Conservation (phyloP, 2,113 vertebrate genomes). For the Phalacrocorax pelagicus region DNA sequence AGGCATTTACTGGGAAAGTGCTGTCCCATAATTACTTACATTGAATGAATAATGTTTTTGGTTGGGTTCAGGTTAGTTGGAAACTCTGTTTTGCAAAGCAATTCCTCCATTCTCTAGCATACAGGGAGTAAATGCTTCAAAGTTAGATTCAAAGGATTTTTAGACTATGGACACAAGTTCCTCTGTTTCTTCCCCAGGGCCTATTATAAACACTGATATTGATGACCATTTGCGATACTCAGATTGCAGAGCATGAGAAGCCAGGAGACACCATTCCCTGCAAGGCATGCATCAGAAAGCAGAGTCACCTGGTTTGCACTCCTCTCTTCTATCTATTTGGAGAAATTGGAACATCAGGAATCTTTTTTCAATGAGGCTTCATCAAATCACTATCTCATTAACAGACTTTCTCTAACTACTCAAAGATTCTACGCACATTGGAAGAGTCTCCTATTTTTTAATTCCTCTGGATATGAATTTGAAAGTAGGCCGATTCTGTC, state of each 20-base stretch:
- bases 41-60: background rate
- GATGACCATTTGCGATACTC: background rate
- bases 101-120: background rate
- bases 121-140: background rate
- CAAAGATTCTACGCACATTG: background rate
- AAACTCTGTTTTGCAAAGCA: background rate
- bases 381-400: background rate
- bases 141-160: background rate
- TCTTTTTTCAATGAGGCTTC: conserved; percentile 10
- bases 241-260: background rate
- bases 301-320: background rate
- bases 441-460: background rate
- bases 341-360: background rate
- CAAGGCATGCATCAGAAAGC: background rate
- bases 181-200: background rate
- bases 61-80: background rate
- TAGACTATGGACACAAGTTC: background rate
- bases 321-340: background rate
- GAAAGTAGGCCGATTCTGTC: background rate
- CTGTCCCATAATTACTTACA: background rate
- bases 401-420: background rate
- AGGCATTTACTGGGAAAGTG: background rate
- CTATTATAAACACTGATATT: background rate
- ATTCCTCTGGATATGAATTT: background rate
- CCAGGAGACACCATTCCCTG: background rate